Evolutionary conservation across 30 jellyfish, hydroid and myxozoan species (phyloP).

Genomic region (Catostylus mosaicus): DNA sequence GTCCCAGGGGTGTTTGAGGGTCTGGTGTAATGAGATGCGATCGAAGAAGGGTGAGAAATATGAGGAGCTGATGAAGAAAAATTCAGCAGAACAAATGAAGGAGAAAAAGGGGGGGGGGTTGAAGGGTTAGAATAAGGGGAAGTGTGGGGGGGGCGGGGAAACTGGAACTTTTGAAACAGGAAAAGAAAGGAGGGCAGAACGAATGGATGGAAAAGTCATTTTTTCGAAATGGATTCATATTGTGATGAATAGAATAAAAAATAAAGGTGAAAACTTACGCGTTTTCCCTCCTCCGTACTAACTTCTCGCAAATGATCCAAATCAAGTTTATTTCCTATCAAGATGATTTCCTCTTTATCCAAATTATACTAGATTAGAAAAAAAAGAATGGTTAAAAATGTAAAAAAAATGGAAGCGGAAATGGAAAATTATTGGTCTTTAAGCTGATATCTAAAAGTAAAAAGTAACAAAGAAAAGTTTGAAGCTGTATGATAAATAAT

Average conservation of each 20-base stretch:
- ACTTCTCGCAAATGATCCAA: slow-evolving; percentile 70
- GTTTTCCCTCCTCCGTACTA: slow-evolving; percentile 58
- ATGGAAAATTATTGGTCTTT: not conserved
- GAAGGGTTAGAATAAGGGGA: not conserved
- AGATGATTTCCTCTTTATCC: slow-evolving; percentile 78
- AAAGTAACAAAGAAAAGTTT: too few species aligned
- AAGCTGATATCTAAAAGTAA: not conserved
- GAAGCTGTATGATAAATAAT: too few species aligned
- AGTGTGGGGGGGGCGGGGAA: not conserved
- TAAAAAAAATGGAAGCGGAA: too few species aligned
- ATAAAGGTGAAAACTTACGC: slow-evolving; percentile 13
- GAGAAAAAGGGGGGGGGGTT: not conserved
- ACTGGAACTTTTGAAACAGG: not conserved
- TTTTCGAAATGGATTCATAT: not conserved
- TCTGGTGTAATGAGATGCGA: not conserved
- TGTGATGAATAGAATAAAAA: not conserved
- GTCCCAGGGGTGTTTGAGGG: not conserved
- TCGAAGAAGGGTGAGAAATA: not conserved
- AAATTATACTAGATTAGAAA: slow-evolving; percentile 52
- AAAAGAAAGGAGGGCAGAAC: not conserved
- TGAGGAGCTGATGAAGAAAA: not conserved
- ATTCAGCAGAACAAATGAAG: not conserved
- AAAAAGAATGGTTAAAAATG: too few species aligned
- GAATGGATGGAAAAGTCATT: not conserved
- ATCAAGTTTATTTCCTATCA: slow-evolving; percentile 82